A percentile compares a stretch with the other conserved stretches of the same genome.
Evolutionary conservation across 2,888 invertebrate species (phyloP).

Genomic region (Falcaria lacertinaria): DNA sequence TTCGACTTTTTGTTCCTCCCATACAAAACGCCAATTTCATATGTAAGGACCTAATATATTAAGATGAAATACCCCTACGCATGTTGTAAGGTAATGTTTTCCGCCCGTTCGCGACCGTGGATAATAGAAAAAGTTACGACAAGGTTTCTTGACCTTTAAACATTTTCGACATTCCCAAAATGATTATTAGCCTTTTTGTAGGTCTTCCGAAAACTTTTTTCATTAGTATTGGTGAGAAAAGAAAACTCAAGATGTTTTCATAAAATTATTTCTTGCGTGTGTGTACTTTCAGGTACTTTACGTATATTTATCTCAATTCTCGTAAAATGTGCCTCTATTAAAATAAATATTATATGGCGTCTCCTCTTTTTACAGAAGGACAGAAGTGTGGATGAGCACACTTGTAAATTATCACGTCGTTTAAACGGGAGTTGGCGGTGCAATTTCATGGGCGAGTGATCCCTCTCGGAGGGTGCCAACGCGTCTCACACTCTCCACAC

Average conservation of each 20-base stretch:
- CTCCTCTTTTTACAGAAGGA: slow-evolving; percentile 24
- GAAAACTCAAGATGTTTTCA: too few species aligned
- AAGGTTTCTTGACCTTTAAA: background rate
- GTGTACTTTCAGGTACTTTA: too few species aligned
- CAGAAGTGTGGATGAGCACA: slow-evolving; percentile 40
- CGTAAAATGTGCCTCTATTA: background rate
- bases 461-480: slow-evolving; percentile 22
- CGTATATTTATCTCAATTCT: too few species aligned
- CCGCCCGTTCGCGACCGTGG: background rate
- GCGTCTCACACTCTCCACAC: slow-evolving; percentile 17
- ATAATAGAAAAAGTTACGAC: background rate
- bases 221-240: too few species aligned
- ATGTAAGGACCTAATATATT: too few species aligned
- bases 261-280: too few species aligned
- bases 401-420: slow-evolving; percentile 58
- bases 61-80: background rate
- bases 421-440: slow-evolving; percentile 41
- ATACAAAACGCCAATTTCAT: too few species aligned
- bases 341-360: slow-evolving; percentile 33
- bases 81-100: background rate
- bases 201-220: too few species aligned
- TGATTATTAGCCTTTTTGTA: too few species aligned
- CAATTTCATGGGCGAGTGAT: slow-evolving; percentile 51
- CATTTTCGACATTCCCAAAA: too few species aligned
- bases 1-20: too few species aligned